Evolutionary conservation across 2,888 invertebrate species (phyloP).

Genomic region (Gonocerus acuteangulatus): DNA sequence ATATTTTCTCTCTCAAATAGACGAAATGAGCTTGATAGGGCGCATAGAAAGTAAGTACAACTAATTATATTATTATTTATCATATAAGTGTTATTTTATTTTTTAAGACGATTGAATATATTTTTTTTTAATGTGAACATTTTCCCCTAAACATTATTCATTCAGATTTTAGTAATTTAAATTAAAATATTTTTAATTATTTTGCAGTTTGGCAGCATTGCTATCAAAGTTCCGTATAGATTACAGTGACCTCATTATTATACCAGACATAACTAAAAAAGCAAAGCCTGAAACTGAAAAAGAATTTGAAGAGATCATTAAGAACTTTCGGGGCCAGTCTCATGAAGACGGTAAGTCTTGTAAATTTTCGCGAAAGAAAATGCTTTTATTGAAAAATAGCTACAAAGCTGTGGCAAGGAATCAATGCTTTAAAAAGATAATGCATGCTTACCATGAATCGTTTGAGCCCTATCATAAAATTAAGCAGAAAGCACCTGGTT

Average conservation of each 20-base stretch:
- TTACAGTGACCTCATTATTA: conserved; percentile 83
- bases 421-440: too few species aligned
- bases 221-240: conserved; percentile 90
- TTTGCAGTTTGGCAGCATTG: conserved; percentile 55
- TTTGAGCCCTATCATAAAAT: too few species aligned
- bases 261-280: conserved; percentile 78
- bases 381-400: neutral
- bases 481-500: too few species aligned
- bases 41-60: conserved; percentile 74
- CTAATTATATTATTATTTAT: neutral
- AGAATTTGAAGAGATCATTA: conserved; percentile 23
- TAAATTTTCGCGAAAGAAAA: too few species aligned
- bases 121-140: too few species aligned
- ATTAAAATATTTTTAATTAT: too few species aligned
- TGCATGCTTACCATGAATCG: too few species aligned
- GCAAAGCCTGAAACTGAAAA: conserved; percentile 54
- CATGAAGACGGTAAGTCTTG: conserved; percentile 8
- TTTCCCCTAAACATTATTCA: too few species aligned
- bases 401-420: too few species aligned
- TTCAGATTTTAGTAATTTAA: too few species aligned
- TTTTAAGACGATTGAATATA: too few species aligned
- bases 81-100: too few species aligned
- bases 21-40: conserved; percentile 65
- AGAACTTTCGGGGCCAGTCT: conserved; percentile 5
- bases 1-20: conserved; percentile 78